These are phyloP conservation scores for Phoenicopterus ruber DNA, from an alignment of 2,113 vertebrate genomes.

Conservation along the genomic window DNA sequence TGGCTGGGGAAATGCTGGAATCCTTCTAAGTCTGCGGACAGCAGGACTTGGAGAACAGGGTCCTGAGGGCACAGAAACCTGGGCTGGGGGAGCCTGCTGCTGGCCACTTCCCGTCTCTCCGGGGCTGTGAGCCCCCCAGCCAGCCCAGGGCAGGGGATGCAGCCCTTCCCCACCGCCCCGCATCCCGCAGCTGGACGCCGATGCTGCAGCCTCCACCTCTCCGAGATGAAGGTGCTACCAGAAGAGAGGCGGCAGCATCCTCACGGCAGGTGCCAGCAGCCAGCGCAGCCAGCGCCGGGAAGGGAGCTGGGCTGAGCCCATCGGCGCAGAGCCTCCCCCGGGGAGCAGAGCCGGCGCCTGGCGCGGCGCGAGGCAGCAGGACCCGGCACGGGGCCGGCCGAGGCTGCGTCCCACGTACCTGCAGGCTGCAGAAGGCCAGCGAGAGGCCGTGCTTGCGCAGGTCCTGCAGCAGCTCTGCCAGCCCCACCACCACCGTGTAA, in stretches of 20 bases:
- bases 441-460: constrained; percentile 64
- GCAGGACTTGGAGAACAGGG: constrained; percentile 62
- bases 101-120: fast-evolving
- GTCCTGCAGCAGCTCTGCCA: constrained; percentile 81
- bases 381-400: fast-evolving
- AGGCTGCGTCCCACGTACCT: constrained; percentile 65
- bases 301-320: neutral
- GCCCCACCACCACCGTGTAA: constrained; percentile 82
- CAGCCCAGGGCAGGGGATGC: neutral
- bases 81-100: neutral
- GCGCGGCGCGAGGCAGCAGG: neutral
- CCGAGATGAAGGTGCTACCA: neutral
- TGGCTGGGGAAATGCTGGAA: constrained; percentile 57
- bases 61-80: constrained; percentile 27
- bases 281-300: fast-evolving
- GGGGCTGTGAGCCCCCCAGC: neutral
- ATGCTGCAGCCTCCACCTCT: neutral
- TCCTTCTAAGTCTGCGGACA: constrained; percentile 64
- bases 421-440: constrained; percentile 77
- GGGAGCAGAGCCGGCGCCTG: neutral
- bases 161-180: fast-evolving
- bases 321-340: neutral
- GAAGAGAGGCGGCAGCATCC: neutral
- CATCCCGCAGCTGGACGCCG: neutral
- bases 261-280: neutral